phyloP scores from a whole-genome alignment of 2,797 vertebrate species.

The Pseudochirops corinnae region DNA sequence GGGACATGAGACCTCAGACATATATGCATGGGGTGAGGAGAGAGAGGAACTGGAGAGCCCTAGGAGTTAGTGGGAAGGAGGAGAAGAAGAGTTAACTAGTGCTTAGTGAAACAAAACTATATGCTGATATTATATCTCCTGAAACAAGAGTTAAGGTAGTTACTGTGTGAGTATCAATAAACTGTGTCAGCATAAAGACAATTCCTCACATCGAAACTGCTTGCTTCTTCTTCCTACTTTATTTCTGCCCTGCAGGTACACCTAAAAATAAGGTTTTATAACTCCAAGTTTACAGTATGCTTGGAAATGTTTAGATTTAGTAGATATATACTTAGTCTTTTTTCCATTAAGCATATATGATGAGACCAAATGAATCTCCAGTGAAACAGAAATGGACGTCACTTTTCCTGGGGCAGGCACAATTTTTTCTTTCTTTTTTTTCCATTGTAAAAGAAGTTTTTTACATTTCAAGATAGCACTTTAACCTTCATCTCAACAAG shows the following conservation, averaged over 20 bases:
- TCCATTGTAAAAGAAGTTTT: slow-evolving; percentile 46
- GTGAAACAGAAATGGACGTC: slow-evolving; percentile 72
- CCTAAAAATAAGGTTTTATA: not conserved
- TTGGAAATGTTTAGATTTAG: not conserved
- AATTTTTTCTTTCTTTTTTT: slow-evolving; percentile 34
- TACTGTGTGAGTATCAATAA: not conserved
- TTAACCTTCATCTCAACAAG: slow-evolving; percentile 46
- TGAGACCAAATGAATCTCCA: slow-evolving; percentile 60
- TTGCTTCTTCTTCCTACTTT: not conserved
- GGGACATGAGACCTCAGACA: not conserved
- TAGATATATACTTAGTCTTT: slow-evolving; percentile 22
- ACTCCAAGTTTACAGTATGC: not conserved
- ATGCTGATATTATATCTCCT: not conserved
- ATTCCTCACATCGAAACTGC: not conserved
- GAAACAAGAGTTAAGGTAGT: not conserved
- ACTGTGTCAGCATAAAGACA: slow-evolving; percentile 4
- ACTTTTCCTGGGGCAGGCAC: slow-evolving; percentile 71
- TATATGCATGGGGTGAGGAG: not conserved
- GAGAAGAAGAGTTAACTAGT: not conserved
- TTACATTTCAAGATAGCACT: slow-evolving; percentile 56
- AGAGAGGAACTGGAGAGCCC: not conserved
- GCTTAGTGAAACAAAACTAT: not conserved
- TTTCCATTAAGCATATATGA: slow-evolving; percentile 48
- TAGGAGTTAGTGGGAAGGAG: not conserved
- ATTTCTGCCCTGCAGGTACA: not conserved